Percentiles rank a stretch among this genome's conserved stretches.
phyloP scores from a whole-genome alignment of 92 coral and sea anemone species.

The Phymanthus crucifer region DNA sequence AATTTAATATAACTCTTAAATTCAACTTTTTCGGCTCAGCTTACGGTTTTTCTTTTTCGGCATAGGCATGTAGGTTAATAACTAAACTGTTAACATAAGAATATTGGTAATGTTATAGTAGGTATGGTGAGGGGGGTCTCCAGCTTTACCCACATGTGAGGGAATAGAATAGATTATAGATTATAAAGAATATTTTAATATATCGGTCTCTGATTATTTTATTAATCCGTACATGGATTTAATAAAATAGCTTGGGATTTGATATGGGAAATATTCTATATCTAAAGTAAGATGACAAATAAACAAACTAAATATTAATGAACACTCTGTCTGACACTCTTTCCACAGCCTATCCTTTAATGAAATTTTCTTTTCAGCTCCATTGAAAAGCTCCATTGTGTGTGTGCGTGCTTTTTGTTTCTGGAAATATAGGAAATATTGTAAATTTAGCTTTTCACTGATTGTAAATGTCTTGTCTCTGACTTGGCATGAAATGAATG shows the following conservation, averaged over 20 bases:
- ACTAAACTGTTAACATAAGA: background rate
- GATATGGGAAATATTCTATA: background rate
- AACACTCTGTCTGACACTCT: background rate
- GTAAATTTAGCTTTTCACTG: background rate
- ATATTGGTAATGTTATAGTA: background rate
- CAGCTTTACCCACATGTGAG: background rate
- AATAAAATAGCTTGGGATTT: background rate
- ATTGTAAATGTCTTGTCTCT: background rate
- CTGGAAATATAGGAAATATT: background rate
- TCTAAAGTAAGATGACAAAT: background rate
- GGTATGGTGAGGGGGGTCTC: background rate
- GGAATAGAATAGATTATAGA: background rate
- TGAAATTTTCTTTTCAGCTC: background rate
- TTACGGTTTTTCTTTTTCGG: background rate
- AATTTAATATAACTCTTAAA: background rate
- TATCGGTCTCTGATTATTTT: background rate
- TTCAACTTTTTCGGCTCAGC: background rate
- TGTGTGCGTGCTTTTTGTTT: too few relatives aligned
- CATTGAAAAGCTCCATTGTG: too few relatives aligned
- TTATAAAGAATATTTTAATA: background rate
- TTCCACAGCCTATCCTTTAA: background rate
- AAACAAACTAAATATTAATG: background rate
- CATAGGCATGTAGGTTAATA: background rate
- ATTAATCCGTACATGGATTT: background rate
- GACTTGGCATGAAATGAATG: background rate